A percentile compares a stretch with the other conserved stretches of the same genome.
phyloP scores from a whole-genome alignment of 30 jellyfish, hydroid and myxozoan genomes.

The Mastigias papua region DNA sequence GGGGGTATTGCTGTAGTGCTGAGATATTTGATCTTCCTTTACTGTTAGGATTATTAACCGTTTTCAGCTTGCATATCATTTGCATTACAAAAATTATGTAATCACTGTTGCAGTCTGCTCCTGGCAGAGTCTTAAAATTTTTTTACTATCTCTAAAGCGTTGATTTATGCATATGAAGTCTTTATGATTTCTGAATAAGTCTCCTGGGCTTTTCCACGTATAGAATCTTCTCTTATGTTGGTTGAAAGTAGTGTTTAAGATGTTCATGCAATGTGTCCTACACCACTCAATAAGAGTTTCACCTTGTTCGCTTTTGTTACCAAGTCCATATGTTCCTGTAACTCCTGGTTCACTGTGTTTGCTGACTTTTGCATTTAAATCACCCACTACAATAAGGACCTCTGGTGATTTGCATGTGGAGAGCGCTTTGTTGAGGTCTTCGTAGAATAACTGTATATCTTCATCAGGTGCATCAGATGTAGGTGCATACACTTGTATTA shows the following conservation, averaged over 20 bases:
- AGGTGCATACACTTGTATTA: slow-evolving; percentile 51
- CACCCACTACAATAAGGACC: slow-evolving; percentile 32
- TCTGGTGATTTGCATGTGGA: slow-evolving; percentile 21
- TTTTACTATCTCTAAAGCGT: slow-evolving; percentile 6
- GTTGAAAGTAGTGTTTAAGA: slow-evolving; percentile 9
- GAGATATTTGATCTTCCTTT: too few species aligned
- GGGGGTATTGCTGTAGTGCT: too few species aligned
- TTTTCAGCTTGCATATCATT: slow-evolving; percentile 51
- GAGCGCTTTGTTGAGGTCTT: slow-evolving; percentile 11
- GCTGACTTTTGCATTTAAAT: slow-evolving; percentile 46
- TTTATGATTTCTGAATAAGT: slow-evolving; percentile 1
- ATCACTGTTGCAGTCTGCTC: slow-evolving; percentile 69
- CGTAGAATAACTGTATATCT: not conserved
- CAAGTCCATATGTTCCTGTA: slow-evolving; percentile 19
- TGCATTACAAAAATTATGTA: too few species aligned
- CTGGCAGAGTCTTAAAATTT: slow-evolving; percentile 28
- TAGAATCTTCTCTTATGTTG: slow-evolving; percentile 31
- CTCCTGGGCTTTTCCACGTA: slow-evolving; percentile 60
- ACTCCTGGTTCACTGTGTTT: not conserved
- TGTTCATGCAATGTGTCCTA: not conserved
- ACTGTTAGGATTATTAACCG: too few species aligned
- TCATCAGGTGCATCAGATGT: slow-evolving; percentile 18
- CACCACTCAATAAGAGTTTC: slow-evolving; percentile 43
- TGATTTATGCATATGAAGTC: slow-evolving; percentile 1
- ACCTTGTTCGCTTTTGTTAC: slow-evolving; percentile 25